phyloP scores from a whole-genome alignment of 2,113 vertebrate genomes.

The Crotalus tigris region DNA sequence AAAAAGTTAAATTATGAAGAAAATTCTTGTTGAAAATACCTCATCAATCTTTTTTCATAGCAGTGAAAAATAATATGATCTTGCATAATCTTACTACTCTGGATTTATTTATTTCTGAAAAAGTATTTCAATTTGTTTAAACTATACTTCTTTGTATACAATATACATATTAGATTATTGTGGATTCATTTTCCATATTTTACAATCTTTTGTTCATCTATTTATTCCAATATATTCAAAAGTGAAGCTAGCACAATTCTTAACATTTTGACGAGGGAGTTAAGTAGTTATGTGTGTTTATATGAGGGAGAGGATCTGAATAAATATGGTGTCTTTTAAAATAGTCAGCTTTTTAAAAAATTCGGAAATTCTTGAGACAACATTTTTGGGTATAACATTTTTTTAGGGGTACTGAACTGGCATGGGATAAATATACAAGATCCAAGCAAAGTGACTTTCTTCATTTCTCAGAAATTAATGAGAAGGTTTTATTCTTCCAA shows the following conservation, averaged over 20 bases:
- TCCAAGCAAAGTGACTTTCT: background rate
- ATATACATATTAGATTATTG: background rate
- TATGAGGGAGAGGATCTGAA: background rate
- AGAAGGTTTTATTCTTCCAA: background rate
- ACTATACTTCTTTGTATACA: background rate
- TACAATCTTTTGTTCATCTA: background rate
- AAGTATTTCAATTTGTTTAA: background rate
- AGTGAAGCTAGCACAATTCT: background rate
- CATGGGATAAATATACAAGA: background rate
- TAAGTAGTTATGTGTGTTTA: background rate
- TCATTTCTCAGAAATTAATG: background rate
- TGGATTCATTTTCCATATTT: background rate
- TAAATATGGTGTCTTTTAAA: background rate
- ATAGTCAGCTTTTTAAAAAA: background rate
- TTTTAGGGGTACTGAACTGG: background rate
- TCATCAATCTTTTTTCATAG: background rate
- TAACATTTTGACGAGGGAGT: background rate
- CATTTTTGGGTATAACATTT: background rate
- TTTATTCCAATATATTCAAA: background rate
- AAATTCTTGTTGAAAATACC: background rate
- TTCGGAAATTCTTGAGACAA: background rate
- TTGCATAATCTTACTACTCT: background rate
- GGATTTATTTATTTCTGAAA: background rate
- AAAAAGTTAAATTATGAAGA: background rate
- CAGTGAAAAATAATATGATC: background rate